Conservation (phyloP, 2,888 invertebrate species). For the Aphodius granarius region DNA sequence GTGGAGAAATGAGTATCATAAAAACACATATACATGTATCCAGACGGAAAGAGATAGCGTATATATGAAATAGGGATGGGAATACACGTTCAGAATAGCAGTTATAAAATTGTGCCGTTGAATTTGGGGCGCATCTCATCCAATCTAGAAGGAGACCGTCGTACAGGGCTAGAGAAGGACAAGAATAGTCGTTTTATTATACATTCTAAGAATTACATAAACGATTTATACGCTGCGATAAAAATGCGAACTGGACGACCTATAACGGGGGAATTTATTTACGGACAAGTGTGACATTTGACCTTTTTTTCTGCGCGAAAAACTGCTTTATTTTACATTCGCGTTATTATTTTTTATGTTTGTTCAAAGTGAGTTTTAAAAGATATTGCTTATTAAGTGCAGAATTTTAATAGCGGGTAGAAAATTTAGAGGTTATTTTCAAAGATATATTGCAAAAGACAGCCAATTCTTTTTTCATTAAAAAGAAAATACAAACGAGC, state of each 20-base stretch:
- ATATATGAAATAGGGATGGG: background rate
- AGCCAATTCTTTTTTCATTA: no score
- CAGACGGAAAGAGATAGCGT: background rate
- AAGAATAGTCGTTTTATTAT: background rate
- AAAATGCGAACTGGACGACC: background rate
- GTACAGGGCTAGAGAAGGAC: background rate
- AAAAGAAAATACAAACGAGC: background rate
- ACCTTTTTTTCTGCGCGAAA: background rate
- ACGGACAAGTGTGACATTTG: background rate
- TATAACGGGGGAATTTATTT: background rate
- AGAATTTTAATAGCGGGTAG: no score
- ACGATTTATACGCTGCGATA: background rate
- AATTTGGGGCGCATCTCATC: background rate
- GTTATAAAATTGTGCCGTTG: background rate
- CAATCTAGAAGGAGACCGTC: background rate
- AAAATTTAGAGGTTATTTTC: no score
- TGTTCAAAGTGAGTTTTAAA: background rate
- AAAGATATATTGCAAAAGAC: no score
- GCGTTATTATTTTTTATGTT: background rate
- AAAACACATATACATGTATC: background rate
- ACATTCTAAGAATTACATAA: background rate
- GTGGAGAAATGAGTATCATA: background rate
- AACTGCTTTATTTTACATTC: background rate
- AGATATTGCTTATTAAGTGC: no score
- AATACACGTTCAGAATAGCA: background rate